A percentile compares a stretch with the other conserved stretches of the same genome.
These are phyloP conservation scores for Patella vulgata DNA, from an alignment of 1,140 invertebrate species.

Conservation along the genomic window DNA sequence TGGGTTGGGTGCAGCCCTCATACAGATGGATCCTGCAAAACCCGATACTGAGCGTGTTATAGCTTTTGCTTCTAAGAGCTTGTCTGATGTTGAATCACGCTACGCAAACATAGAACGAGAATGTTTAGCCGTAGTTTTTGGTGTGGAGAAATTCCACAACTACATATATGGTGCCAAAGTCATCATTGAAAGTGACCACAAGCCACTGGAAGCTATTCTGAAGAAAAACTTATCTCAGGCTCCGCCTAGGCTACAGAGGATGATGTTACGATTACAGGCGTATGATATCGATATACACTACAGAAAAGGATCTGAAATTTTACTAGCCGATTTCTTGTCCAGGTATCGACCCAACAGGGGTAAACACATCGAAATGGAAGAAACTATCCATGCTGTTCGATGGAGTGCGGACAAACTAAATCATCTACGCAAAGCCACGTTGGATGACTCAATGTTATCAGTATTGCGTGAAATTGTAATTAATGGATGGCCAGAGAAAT, in stretches of 20 bases:
- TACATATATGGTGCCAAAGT: slow-evolving; percentile 60
- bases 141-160: slow-evolving; percentile 68
- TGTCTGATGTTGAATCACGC: slow-evolving; percentile 61
- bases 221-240: slow-evolving; percentile 29
- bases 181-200: slow-evolving; percentile 30
- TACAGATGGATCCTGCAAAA: slow-evolving; percentile 55
- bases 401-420: slow-evolving; percentile 10
- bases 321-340: slow-evolving; percentile 36
- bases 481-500: slow-evolving; percentile 26
- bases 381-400: slow-evolving; percentile 4
- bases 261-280: slow-evolving; percentile 31
- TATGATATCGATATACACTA: slow-evolving; percentile 45
- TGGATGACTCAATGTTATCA: slow-evolving; percentile 9
- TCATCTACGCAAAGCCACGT: slow-evolving; percentile 9
- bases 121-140: slow-evolving; percentile 68
- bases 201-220: slow-evolving; percentile 36
- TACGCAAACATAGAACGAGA: slow-evolving; percentile 70
- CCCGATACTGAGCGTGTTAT: slow-evolving; percentile 60
- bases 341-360: slow-evolving; percentile 4
- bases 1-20: slow-evolving; percentile 61
- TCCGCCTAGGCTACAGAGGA: slow-evolving; percentile 36
- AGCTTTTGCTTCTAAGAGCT: slow-evolving; percentile 63
- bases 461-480: slow-evolving; percentile 7
- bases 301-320: slow-evolving; percentile 27
- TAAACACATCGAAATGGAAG: slow-evolving; percentile 3